phyloP scores from a whole-genome alignment of 2,888 invertebrate genomes.

The Epinotia brunnichana region DNA sequence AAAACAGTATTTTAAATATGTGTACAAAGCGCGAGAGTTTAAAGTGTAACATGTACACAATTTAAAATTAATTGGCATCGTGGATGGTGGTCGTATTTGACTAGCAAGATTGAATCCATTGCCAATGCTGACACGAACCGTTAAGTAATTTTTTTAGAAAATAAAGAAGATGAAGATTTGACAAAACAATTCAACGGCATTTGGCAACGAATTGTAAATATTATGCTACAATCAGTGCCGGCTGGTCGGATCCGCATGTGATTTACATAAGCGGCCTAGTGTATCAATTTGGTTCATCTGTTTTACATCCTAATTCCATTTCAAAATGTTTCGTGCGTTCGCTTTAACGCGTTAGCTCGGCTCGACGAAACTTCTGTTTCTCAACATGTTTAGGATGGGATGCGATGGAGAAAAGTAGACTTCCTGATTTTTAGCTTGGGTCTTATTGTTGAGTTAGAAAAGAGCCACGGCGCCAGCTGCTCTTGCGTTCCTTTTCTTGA shows the following conservation, averaged over 20 bases:
- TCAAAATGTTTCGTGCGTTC: not conserved
- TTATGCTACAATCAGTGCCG: constrained; percentile 31
- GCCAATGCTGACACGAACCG: too few species aligned
- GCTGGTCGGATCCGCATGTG: constrained; percentile 21
- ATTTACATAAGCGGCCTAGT: constrained; percentile 34
- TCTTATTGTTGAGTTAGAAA: constrained; percentile 24
- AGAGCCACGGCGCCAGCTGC: not conserved
- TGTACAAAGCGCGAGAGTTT: too few species aligned
- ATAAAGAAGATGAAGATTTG: not conserved
- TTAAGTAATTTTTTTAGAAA: too few species aligned
- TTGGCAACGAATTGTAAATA: constrained; percentile 32
- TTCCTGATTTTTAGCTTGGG: constrained; percentile 9
- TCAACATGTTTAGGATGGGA: not conserved
- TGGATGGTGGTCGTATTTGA: too few species aligned
- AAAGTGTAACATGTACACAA: too few species aligned
- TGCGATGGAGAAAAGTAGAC: not conserved
- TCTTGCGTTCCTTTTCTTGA: not conserved
- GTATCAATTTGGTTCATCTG: not conserved
- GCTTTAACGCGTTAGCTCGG: not conserved
- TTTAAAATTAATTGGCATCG: too few species aligned
- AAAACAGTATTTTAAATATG: too few species aligned
- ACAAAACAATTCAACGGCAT: not conserved
- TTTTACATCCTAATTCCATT: constrained; percentile 1
- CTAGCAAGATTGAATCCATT: too few species aligned
- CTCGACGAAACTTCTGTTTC: not conserved